Conservation (phyloP, 1,140 invertebrate genomes). For the Bradynema listronoti region DNA sequence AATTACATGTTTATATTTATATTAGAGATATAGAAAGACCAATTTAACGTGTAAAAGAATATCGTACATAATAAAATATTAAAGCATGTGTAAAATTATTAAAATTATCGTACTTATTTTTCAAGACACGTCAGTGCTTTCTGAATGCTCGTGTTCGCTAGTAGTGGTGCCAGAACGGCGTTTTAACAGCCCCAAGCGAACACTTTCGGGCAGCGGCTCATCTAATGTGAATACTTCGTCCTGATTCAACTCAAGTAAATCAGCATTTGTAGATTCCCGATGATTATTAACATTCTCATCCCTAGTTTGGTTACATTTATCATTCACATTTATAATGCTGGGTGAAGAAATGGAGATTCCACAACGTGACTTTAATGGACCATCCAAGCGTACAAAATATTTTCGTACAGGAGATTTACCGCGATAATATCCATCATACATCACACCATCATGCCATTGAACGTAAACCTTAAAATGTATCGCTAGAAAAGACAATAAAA, state of each 20-base stretch:
- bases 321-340: too few species aligned
- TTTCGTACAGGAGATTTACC: conserved; percentile 16
- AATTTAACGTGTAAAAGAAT: too few species aligned
- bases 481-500: too few species aligned
- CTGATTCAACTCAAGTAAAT: conserved; percentile 1
- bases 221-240: conserved; percentile 1
- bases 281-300: background rate
- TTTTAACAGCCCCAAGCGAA: conserved; percentile 17
- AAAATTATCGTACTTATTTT: too few species aligned
- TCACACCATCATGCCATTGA: conserved; percentile 18
- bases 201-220: conserved; percentile 17
- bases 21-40: too few species aligned
- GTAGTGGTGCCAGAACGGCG: too few species aligned
- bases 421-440: conserved; percentile 22
- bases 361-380: too few species aligned
- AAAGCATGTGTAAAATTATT: too few species aligned
- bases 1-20: too few species aligned
- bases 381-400: conserved; percentile 5
- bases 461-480: conserved; percentile 25
- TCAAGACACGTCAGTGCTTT: too few species aligned
- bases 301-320: background rate
- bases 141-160: too few species aligned
- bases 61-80: too few species aligned
- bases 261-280: background rate
- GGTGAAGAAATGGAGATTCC: background rate